Evolutionary conservation across 1,140 invertebrate genomes (phyloP), one percentile per base, ranked within the genome.

Genomic region (Meloidogyne hapla): DNA sequence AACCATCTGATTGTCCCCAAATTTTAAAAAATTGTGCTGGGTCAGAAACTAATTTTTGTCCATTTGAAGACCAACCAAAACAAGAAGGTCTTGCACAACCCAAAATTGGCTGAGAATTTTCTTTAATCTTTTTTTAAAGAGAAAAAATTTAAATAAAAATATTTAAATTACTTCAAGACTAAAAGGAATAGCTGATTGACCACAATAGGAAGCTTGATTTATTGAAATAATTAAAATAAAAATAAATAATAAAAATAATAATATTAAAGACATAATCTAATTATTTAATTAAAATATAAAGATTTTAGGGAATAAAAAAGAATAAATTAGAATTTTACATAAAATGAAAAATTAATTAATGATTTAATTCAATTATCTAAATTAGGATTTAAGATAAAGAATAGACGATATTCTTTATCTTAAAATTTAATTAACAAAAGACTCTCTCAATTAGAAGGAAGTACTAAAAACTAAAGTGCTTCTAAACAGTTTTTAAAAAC

Each of bases 61-160:
- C n/a, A 56, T 56, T 56, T 26, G 81, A 18, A 64, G 62, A 64
- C 84, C 85, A 87, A 48, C 84, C 84, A 70, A 85, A 85, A 72
- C 84, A 85, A 5, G 79, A 78, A 9, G 84, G 85, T 28, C 83
- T 28, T 13, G 85, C 85, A 73, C 84, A 85, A 9, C 84, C 84
- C 8, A 85, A 74, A 40, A 85, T 75, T 25, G 84, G 85, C 66
- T 87, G 84, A 25, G 84, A 84, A 69, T 82, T 78, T 61, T 77
- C 66, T 1, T 83, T 66, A n/a, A 78, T 75, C 83, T 86, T 56
- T 38, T 38, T 38, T 42, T 42, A 42, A 13, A n/a, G n/a, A 56
- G n/a, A 15, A 8, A 56, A 56, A 6, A n/a, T n/a, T n/a, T n/a
- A 63, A 77, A 64, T 72, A 18, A 28, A 73, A 69, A 74, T 21